A percentile compares a stretch with the other conserved stretches of the same genome.
Evolutionary conservation across 1,140 invertebrate genomes (phyloP).

Genomic region (Panagrolaimus sp.): DNA sequence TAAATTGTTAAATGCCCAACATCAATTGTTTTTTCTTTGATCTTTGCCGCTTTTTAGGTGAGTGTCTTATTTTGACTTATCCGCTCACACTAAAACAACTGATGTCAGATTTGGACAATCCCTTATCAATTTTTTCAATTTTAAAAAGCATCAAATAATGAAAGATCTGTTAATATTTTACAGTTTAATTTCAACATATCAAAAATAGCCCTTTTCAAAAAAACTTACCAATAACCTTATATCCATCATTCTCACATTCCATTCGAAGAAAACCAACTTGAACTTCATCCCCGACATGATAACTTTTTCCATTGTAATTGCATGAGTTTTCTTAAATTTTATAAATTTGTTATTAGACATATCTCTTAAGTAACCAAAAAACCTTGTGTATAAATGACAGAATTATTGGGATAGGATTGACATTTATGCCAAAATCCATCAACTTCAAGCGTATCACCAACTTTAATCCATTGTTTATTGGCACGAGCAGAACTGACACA

Average conservation of each 20-base stretch:
- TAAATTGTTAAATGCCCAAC: too few relatives aligned
- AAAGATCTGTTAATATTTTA: conserved; percentile 9
- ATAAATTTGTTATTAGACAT: neutral
- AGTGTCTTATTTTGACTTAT: too few relatives aligned
- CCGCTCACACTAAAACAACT: too few relatives aligned
- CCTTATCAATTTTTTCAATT: neutral
- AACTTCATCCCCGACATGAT: conserved; percentile 47
- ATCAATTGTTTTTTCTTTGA: neutral
- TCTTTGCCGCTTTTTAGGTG: too few relatives aligned
- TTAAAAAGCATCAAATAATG: neutral
- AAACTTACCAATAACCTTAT: conserved; percentile 41
- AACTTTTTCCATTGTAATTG: conserved; percentile 38
- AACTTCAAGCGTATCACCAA: conserved; percentile 29
- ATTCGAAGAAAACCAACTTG: conserved; percentile 37
- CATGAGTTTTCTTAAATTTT: conserved; percentile 30
- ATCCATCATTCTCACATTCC: conserved; percentile 37
- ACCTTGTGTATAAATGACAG: conserved; percentile 50
- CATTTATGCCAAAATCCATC: conserved; percentile 43
- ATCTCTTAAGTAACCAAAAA: neutral
- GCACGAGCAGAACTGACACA: conserved; percentile 27
- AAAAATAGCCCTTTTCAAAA: neutral
- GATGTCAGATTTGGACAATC: neutral
- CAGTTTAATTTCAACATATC: neutral
- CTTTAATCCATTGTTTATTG: conserved; percentile 31
- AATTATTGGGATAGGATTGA: conserved; percentile 35